Conservation (phyloP, 2,888 invertebrate species). For the Steinernema scapterisci region DNA sequence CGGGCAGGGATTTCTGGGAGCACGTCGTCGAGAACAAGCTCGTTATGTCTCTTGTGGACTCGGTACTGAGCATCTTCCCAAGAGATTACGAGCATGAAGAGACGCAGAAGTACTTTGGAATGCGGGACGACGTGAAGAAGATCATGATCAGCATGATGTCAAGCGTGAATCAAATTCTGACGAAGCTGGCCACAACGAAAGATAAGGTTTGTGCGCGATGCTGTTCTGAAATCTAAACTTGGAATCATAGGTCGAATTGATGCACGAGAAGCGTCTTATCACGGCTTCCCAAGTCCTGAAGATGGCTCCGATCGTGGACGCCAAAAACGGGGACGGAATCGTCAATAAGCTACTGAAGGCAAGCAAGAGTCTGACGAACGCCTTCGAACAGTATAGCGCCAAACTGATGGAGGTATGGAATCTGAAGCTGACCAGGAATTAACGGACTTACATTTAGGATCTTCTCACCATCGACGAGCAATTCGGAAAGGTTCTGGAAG, state of each 20-base stretch:
- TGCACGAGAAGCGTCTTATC: not conserved
- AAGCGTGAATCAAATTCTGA: not conserved
- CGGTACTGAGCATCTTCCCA: slow-evolving; percentile 1
- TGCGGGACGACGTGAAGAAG: slow-evolving; percentile 15
- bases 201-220: not conserved
- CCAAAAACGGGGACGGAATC: not conserved
- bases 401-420: not conserved
- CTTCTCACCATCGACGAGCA: slow-evolving; percentile 6
- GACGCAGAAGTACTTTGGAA: not conserved
- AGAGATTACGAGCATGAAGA: slow-evolving; percentile 2
- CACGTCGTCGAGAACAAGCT: not conserved
- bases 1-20: not conserved
- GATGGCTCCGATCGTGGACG: slow-evolving; percentile 22
- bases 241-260: not conserved
- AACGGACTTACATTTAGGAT: not conserved
- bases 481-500: not conserved
- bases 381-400: slow-evolving; percentile 5
- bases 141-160: not conserved
- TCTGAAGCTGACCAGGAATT: not conserved
- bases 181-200: not conserved
- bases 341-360: slow-evolving; percentile 19
- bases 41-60: not conserved
- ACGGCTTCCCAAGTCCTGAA: slow-evolving; percentile 5
- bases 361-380: not conserved
- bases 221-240: not conserved